Base-by-base conservation (phyloP, 2,797 vertebrate genomes). In the Micropoecilia bifurca region DNA sequence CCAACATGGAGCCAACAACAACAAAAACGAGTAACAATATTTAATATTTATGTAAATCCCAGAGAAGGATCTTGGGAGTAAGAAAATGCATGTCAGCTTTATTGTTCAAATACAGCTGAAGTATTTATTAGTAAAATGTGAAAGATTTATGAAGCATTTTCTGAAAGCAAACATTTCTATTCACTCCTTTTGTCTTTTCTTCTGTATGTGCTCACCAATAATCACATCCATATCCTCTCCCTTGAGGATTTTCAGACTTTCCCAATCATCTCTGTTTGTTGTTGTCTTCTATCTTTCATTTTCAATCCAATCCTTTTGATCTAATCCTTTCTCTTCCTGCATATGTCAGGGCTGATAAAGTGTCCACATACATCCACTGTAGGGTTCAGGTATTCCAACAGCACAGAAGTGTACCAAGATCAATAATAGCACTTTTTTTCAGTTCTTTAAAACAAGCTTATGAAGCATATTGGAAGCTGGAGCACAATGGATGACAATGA, bases 401-500 rank as follows among this genome's bases (percentile, higher is more conserved):
- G 74, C 53, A 53, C 48, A 47, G 1, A 36, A 1, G 47, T 39
- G 43, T 41, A 50, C 33, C 50, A 39, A 47, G 77, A 84, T 88
- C 76, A 48, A 85, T 77, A 73, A 22, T 33, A 73, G 28, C 76
- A 59, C 53, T 43, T 69, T 13, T 13, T n/a, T 59, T 48, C 79
- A 3, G 28, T 55, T n/a, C 50, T 41, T 0, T 28, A 28, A 13
- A 22, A 41, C 61, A 46, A 74, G 28, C 78, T 76, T 43, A 48
- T 87, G 73, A 72, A 72, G 20, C 80, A 45, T 75, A 81, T 4
- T 22, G 13, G 10, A 43, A 10, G 43, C 71, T 47, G 9, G 25
- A 50, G 28, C 14, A 47, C 45, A 74, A 50, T 14, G 25, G 9
- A 68, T 28, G 50, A 73, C 25, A 43, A 6, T 1, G 66, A 41